Percentiles rank a stretch among this genome's conserved stretches.
Evolutionary conservation across 1,140 invertebrate species (phyloP).

Genomic region (Tigriopus japonicus): DNA sequence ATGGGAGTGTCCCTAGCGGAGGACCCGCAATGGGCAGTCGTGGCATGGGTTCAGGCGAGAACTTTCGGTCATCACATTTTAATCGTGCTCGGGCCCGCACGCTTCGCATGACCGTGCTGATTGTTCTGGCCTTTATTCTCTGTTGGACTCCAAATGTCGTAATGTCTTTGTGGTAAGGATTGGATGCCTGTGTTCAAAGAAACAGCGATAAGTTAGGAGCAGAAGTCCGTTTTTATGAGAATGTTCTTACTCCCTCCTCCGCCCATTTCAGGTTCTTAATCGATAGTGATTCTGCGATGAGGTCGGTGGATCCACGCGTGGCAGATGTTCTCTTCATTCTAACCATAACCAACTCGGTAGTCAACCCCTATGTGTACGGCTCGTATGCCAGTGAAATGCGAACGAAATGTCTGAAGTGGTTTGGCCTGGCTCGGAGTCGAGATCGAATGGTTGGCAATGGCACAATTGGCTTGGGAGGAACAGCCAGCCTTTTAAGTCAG

Average conservation of each 20-base stretch:
- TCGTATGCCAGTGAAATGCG: background rate
- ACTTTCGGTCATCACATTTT: conserved; percentile 28
- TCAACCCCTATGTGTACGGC: background rate
- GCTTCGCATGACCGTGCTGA: conserved; percentile 57
- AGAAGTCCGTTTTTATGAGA: too few species aligned
- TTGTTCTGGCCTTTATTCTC: conserved; percentile 52
- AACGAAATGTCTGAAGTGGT: background rate
- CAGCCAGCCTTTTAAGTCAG: too few species aligned
- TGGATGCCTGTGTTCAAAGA: background rate
- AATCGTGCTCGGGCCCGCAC: conserved; percentile 47
- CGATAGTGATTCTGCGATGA: conserved; percentile 15
- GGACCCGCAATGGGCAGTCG: too few species aligned
- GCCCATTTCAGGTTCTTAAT: conserved; percentile 15
- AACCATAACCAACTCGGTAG: background rate
- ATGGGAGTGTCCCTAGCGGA: too few species aligned
- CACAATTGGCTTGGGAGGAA: too few species aligned
- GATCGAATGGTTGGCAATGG: too few species aligned
- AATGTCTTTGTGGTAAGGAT: conserved; percentile 46
- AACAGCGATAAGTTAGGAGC: background rate
- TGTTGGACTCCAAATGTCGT: conserved; percentile 61
- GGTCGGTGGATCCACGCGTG: background rate
- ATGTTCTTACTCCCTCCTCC: background rate
- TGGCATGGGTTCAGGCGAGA: too few species aligned
- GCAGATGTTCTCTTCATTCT: background rate
- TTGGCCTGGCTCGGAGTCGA: background rate